Base-by-base conservation (phyloP, 1,140 invertebrate genomes). In the Diachasmimorpha longicaudata region DNA sequence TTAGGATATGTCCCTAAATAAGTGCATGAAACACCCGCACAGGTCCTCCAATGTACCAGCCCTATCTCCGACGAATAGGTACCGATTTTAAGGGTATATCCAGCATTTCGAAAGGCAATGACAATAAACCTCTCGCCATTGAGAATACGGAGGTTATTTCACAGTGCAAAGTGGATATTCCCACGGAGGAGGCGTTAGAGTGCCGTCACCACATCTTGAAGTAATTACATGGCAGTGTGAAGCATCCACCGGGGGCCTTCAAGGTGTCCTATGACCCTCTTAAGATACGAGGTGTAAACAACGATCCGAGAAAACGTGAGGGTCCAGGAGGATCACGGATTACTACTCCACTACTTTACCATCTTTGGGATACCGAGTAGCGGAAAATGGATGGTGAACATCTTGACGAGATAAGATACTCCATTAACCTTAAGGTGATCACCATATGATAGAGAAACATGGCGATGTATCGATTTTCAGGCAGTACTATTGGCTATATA, bases 241-340 rank as follows among this genome's bases (percentile, higher is more conserved):
- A 5, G 31, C 19, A 23, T 11, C 19, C 36, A 68, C 58, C 19
- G 39, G 42, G 36, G 55, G 31, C 46, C n/a, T n/a, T 71, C 55
- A 74, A n/a, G 73, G 70, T 72, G 67, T 46, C 44, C 48, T 70
- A 31, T 21, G 63, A 69, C 55, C 63, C 63, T 72, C 72, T 69
- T 70, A 46, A 31, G 44, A 31, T 36, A 63, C 58, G 11, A 46
- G 23, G 37, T 48, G 23, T 48, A 46, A 63, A 63, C 19, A 11
- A 63, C 58, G 58, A 10, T 8, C 4, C 19, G 58, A 0, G 66
- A 37, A 75, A 74, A 86, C 84, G 84, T 86, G 85, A 85, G 80
- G 63, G 76, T 78, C n/a, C n/a, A 0, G 4, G 42, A 69, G 67
- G 75, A 78, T 75, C 72, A 23, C 78, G 81, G 82, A 85, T 84